phyloP scores from a whole-genome alignment of 2,113 vertebrate species.

The Osmerus mordax region DNA sequence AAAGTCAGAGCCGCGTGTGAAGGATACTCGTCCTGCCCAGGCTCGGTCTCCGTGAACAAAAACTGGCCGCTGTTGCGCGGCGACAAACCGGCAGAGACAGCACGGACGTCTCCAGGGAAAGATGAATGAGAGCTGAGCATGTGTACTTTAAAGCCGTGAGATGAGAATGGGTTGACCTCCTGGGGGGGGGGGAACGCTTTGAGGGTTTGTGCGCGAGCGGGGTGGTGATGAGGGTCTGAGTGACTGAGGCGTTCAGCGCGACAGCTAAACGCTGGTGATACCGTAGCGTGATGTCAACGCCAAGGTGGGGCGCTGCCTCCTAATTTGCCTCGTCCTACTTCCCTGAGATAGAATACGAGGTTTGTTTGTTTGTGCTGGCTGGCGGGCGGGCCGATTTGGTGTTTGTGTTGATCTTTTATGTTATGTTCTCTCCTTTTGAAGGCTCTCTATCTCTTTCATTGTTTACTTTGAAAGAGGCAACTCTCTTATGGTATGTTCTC shows the following conservation, averaged over 20 bases:
- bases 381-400: slow-evolving; percentile 16
- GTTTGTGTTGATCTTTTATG: slow-evolving; percentile 48
- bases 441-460: slow-evolving; percentile 20
- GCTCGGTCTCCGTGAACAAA: not conserved
- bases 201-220: not conserved
- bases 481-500: slow-evolving; percentile 53
- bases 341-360: slow-evolving; percentile 41
- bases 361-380: slow-evolving; percentile 20
- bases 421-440: slow-evolving; percentile 33
- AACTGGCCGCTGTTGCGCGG: slow-evolving; percentile 26
- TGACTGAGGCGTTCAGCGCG: not conserved
- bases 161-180: slow-evolving; percentile 41
- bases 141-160: slow-evolving; percentile 43
- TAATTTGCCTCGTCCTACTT: slow-evolving; percentile 44
- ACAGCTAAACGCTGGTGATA: no score
- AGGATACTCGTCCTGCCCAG: slow-evolving; percentile 43
- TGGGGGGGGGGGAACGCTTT: slow-evolving; percentile 23
- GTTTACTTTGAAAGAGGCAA: slow-evolving; percentile 50
- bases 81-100: slow-evolving; percentile 31
- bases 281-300: no score
- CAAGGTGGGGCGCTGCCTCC: no score
- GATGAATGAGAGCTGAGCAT: slow-evolving; percentile 60
- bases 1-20: slow-evolving; percentile 64
- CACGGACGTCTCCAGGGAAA: slow-evolving; percentile 33
- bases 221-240: slow-evolving; percentile 21